Percentiles rank a stretch among this genome's conserved stretches.
Evolutionary conservation across 2,113 vertebrate species (phyloP).

Genomic region (Coturnix japonica): DNA sequence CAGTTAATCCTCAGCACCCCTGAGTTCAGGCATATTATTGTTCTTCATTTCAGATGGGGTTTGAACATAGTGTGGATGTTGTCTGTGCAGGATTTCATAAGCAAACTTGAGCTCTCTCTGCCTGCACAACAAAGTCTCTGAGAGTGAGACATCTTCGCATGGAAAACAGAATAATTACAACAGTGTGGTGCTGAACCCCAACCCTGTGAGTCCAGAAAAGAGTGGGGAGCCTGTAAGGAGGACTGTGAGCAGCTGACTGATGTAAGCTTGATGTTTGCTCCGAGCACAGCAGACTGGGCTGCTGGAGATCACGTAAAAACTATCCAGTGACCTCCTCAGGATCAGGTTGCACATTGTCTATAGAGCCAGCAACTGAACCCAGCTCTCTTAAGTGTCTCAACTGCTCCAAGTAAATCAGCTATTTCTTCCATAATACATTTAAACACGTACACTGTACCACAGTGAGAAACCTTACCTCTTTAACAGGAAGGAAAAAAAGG

Average conservation of each 20-base stretch:
- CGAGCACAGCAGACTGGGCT: background rate
- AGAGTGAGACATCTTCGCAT: background rate
- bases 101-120: background rate
- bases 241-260: background rate
- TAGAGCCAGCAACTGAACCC: background rate
- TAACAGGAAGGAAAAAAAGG: background rate
- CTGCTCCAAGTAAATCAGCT: background rate
- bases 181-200: background rate
- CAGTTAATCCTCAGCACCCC: background rate
- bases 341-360: background rate
- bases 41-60: background rate
- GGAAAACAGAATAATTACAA: background rate
- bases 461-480: slow-evolving; percentile 7
- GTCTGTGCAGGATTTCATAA: background rate
- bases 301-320: background rate
- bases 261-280: background rate
- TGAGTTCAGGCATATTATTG: background rate
- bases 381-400: background rate
- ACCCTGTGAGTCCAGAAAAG: background rate
- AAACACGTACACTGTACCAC: background rate
- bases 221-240: background rate
- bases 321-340: background rate
- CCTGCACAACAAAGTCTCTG: background rate
- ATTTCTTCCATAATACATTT: background rate
- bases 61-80: background rate